Conservation (phyloP, 2,797 vertebrate species). For the Parambassis ranga region DNA sequence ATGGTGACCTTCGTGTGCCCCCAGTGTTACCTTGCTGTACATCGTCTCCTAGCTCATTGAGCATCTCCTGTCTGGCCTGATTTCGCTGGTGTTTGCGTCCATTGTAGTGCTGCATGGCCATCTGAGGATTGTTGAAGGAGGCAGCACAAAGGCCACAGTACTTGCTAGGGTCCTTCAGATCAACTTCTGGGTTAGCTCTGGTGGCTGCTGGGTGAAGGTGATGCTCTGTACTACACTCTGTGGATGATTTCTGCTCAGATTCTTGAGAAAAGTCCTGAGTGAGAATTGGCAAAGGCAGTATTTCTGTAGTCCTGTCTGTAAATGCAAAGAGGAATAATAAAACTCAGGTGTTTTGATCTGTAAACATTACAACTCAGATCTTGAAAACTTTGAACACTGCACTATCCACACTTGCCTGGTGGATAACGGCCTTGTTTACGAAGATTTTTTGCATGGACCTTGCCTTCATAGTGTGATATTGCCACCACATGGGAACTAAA, state of each 20-base stretch:
- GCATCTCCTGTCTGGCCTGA: constrained; percentile 72
- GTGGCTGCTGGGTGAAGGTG: constrained; percentile 1
- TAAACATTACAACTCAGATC: background rate
- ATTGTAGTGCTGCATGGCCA: constrained; percentile 84
- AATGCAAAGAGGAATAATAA: background rate
- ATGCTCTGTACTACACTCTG: constrained; percentile 16
- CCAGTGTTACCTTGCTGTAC: constrained; percentile 56
- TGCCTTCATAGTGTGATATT: constrained; percentile 84
- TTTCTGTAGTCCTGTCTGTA: constrained; percentile 16
- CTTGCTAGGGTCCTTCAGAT: constrained; percentile 80
- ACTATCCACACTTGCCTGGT: constrained; percentile 41
- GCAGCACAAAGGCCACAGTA: constrained; percentile 83
- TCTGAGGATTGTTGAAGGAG: constrained; percentile 82
- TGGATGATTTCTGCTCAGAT: constrained; percentile 5
- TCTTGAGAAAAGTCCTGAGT: constrained; percentile 1
- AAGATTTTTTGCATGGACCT: constrained; percentile 83
- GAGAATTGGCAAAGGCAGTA: background rate
- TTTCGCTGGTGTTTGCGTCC: constrained; percentile 88
- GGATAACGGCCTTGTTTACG: constrained; percentile 66
- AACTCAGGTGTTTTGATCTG: background rate
- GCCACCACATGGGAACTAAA: constrained; percentile 82
- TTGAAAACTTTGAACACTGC: background rate
- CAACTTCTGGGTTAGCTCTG: constrained; percentile 44
- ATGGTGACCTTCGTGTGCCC: too few relatives aligned
- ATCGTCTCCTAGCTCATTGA: constrained; percentile 75